A percentile compares a stretch with the other conserved stretches of the same genome.
Evolutionary conservation across 2,113 vertebrate genomes (phyloP).

Genomic region (Daphoenositta chrysoptera): DNA sequence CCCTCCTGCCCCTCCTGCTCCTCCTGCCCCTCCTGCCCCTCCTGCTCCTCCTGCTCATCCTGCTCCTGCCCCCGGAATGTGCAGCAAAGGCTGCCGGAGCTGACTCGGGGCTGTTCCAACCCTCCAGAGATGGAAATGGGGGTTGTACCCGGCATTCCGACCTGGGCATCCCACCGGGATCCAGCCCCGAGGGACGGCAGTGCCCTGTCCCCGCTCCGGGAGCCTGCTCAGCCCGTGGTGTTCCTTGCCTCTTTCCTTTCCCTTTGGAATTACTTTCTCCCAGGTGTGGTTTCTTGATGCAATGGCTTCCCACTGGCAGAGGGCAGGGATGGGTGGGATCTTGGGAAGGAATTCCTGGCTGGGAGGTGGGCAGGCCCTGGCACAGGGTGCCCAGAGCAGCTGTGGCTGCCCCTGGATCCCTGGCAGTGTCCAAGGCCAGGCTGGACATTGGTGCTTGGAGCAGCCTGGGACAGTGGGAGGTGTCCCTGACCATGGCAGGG

Average conservation of each 20-base stretch:
- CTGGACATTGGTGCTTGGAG: neutral
- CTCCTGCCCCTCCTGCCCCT: neutral
- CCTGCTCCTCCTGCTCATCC: neutral
- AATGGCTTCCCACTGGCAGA: neutral
- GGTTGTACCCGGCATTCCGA: neutral
- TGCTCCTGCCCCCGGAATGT: neutral
- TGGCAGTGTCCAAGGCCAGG: neutral
- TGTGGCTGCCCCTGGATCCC: neutral
- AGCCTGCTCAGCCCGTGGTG: accelerated
- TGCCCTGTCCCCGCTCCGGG: neutral
- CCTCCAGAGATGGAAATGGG: neutral
- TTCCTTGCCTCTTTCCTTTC: neutral
- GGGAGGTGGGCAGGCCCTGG: accelerated
- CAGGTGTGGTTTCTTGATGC: accelerated
- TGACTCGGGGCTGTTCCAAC: accelerated
- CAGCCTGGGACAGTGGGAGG: accelerated
- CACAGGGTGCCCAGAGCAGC: neutral
- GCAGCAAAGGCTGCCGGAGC: neutral
- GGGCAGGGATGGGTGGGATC: accelerated
- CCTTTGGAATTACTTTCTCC: neutral
- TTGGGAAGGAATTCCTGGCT: neutral
- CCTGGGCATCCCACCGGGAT: accelerated
- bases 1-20: neutral
- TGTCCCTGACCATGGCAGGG: neutral
- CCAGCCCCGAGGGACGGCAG: neutral